Conservation (phyloP, 2,888 invertebrate species). For the Pachymerium ferrugineum region DNA sequence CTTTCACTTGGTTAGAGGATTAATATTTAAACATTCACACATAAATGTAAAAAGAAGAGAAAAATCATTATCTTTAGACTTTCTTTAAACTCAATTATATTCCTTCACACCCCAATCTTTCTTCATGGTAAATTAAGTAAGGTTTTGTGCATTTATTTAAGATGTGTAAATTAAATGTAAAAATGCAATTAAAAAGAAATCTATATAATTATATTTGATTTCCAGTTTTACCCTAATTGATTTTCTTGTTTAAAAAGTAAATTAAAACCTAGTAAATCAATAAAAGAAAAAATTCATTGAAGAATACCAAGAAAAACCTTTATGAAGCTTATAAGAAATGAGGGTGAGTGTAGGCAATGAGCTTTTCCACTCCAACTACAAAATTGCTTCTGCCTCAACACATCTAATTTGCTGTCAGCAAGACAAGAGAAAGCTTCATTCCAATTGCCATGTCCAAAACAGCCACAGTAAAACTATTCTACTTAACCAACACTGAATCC, state of each 20-base stretch:
- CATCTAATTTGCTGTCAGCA: conserved; percentile 25
- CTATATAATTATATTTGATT: too few relatives aligned
- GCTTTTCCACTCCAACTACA: conserved; percentile 22
- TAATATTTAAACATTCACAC: neutral
- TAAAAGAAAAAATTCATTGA: conserved; percentile 14
- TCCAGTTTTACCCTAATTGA: too few relatives aligned
- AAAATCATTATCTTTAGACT: too few relatives aligned
- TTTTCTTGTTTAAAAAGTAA: too few relatives aligned
- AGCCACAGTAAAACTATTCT: conserved; percentile 22
- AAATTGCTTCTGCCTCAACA: conserved; percentile 22
- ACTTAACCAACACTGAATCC: conserved; percentile 15
- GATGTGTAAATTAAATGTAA: too few relatives aligned
- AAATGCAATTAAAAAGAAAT: too few relatives aligned
- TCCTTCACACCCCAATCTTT: too few relatives aligned
- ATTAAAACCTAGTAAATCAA: too few relatives aligned
- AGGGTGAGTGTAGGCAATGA: neutral
- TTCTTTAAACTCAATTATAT: too few relatives aligned
- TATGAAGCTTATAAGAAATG: conserved; percentile 19
- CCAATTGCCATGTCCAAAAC: conserved; percentile 9
- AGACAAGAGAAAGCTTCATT: conserved; percentile 16
- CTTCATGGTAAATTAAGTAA: too few relatives aligned
- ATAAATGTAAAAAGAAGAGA: too few relatives aligned
- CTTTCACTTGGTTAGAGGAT: neutral
- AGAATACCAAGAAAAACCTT: neutral
- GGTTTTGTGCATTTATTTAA: too few relatives aligned